These are phyloP conservation scores for Rostratula benghalensis DNA, from an alignment of 2,113 vertebrate species.

Conservation along the genomic window DNA sequence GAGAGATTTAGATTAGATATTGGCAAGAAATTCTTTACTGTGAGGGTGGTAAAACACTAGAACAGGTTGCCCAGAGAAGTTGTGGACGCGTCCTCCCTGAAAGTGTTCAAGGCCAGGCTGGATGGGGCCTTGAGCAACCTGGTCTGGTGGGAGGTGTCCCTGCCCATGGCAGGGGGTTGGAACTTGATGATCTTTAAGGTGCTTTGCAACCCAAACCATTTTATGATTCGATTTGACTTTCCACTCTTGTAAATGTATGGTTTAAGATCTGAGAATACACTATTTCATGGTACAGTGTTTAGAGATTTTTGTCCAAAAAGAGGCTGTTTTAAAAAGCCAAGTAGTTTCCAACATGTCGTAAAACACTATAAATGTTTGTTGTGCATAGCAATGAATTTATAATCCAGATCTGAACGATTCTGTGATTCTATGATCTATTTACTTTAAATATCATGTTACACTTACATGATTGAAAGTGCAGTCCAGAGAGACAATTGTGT, in stretches of 20 bases:
- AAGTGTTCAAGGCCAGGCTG: too few species aligned
- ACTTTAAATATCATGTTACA: background rate
- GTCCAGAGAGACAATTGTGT: background rate
- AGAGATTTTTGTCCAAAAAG: background rate
- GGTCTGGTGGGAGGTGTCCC: too few species aligned
- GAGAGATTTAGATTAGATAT: too few species aligned
- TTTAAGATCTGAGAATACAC: background rate
- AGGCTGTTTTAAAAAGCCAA: background rate
- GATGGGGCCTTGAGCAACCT: too few species aligned
- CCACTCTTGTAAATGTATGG: background rate
- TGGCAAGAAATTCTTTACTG: too few species aligned
- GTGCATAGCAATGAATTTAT: background rate
- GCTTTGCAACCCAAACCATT: too few species aligned
- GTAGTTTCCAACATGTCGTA: background rate
- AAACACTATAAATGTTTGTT: background rate
- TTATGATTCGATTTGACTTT: background rate
- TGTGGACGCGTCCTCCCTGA: too few species aligned
- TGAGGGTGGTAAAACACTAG: too few species aligned
- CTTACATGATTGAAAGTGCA: background rate
- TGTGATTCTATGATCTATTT: background rate
- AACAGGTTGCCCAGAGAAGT: too few species aligned
- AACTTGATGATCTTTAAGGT: too few species aligned
- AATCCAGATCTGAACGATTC: background rate
- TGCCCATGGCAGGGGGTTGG: too few species aligned
- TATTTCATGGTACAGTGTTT: background rate